Conservation (phyloP, 64 coral and sea anemone genomes). For the Montipora sp. region DNA sequence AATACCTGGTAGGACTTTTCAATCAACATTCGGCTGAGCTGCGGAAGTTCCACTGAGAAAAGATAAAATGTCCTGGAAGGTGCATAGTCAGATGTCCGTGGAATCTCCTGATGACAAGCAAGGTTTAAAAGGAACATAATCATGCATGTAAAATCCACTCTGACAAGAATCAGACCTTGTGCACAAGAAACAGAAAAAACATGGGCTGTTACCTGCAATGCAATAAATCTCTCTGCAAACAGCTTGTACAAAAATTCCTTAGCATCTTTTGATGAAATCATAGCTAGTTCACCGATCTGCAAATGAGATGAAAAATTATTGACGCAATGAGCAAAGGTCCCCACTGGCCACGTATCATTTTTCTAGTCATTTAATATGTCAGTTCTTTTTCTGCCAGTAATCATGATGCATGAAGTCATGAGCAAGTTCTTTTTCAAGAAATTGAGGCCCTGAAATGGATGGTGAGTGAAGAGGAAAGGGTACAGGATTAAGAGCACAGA, state of each 20-base stretch:
- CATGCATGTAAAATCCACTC: no score
- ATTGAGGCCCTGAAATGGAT: no score
- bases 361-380: no score
- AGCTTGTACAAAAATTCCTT: slow-evolving; percentile 95
- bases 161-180: no score
- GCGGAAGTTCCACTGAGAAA: slow-evolving; percentile 92
- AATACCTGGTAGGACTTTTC: slow-evolving; percentile 95
- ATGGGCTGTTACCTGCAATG: slow-evolving; percentile 66
- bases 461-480: no score
- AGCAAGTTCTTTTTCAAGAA: no score
- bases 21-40: slow-evolving; percentile 83
- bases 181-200: no score
- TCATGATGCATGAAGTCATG: no score
- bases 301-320: not conserved
- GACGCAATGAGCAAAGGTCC: not conserved
- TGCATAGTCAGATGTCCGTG: slow-evolving; percentile 90
- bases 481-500: no score
- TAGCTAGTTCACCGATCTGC: slow-evolving; percentile 88
- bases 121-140: not conserved
- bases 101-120: slow-evolving; percentile 76
- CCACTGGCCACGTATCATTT: no score
- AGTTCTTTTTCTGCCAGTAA: no score
- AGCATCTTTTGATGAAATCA: slow-evolving; percentile 96
- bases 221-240: slow-evolving; percentile 88
- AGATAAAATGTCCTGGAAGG: slow-evolving; percentile 97